Evolutionary conservation across 2,888 invertebrate species (phyloP), one percentile per base, ranked within the genome.

Genomic region (Metellina segmentata): DNA sequence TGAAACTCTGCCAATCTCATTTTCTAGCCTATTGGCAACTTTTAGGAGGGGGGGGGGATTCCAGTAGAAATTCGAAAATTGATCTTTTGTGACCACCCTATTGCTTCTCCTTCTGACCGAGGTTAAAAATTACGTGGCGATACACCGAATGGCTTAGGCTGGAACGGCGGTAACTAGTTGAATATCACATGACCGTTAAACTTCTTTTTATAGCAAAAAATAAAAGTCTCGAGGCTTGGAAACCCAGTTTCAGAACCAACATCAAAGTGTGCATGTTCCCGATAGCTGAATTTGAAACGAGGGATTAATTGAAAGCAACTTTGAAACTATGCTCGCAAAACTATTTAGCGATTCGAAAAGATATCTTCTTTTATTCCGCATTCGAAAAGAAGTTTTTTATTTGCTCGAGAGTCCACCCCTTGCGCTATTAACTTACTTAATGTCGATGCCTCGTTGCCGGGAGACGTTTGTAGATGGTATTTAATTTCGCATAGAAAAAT

Each of bases 301-400:
- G 85, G 49, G 51, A 86, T 86, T 86, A 86, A 86, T 86, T 86
- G 85, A 78, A 53, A 34, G 16, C 11, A 70, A 49, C 77, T 75
- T 48, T 19, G 77, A 86, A 86, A 51, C 52, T 69, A 78, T 78
- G 51, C 51, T 86, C 69, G 70, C n/a, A 86, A 61, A n/a, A 86
- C 85, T 86, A 86, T 86, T 86, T 86, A 78, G 78, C 70, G n/a
- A 71, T 86, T 86, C 19, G 51, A 70, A 85, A 78, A 20, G 77
- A 77, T 86, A 70, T 77, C 49, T 86, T 75, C 85, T 85, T 85
- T 78, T 77, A 69, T 48, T 48, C 13, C 48, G 53, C 7, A n/a
- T 48, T 16, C n/a, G 7, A 74, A 48, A 78, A 86, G n/a, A 77
- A 52, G 5, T 70, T 86, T 85, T 61, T 78, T 85, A 53, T 49